Evolutionary conservation across 2,797 vertebrate species (phyloP), one percentile per base, ranked within the genome.

Genomic region (Cetoscarus ocellatus): DNA sequence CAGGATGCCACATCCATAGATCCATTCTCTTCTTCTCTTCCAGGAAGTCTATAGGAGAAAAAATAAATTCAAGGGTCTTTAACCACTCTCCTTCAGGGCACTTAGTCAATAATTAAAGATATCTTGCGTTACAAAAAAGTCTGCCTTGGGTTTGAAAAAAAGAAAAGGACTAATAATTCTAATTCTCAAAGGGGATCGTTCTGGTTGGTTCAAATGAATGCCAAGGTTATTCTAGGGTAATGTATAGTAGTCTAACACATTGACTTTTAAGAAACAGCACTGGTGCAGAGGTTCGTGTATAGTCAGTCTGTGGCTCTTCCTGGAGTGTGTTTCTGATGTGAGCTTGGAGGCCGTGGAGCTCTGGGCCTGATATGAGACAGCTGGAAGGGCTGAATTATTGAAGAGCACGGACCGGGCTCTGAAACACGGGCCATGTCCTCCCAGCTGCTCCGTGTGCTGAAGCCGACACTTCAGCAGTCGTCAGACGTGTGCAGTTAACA

Each of bases 81-180:
- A 96, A 96, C 94, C 92, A 92, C 90, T 93, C 95, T 96, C 95
- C 96, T 97, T 95, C 91, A 93, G 95, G 95, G 94, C 94, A 95
- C 87, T 91, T 2, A 96, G 96, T 97, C 96, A 97, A 97, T 98
- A 97, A 97, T 96, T 96, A 97, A 96, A 96, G 94, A 95, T 96
- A 95, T 95, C 93, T 95, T 73, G 92, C 88, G 86, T 92, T 93
- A 95, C 90, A 93, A 80, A 95, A 95, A 94, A 78, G 43, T 90
- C 67, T 76, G 90, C 88, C 86, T 87, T 61, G 56, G 79, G 67
- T 43, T 18, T 3, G 52, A 65, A 70, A 47, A 35, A 60, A 52
- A 15, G 40, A 69, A 68, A 67, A 44, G 61, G 64, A 67, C 61
- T 67, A 85, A 87, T 86, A 73, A 80, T 47, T 55, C 79, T n/a